A percentile compares a stretch with the other conserved stretches of the same genome.
Evolutionary conservation across 2,797 vertebrate species (phyloP).

Genomic region (Lepilemur septentrionalis): DNA sequence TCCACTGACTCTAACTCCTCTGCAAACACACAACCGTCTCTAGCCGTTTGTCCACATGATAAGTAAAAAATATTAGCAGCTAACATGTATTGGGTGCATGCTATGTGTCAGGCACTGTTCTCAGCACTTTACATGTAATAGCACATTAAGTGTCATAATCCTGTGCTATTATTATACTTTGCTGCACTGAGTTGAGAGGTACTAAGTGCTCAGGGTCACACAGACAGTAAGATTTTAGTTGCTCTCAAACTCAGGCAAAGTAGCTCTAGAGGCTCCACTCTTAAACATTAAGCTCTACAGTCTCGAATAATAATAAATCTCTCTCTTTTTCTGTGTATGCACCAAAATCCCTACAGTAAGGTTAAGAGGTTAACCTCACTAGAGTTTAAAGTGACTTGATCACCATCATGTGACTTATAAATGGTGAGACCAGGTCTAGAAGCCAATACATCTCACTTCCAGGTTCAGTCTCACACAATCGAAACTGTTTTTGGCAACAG

Average conservation of each 20-base stretch:
- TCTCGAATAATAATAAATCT: neutral
- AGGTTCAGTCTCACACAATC: neutral
- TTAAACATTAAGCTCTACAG: neutral
- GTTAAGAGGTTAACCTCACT: neutral
- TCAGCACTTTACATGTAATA: neutral
- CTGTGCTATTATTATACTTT: neutral
- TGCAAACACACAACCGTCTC: neutral
- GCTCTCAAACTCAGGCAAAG: neutral
- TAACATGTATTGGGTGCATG: neutral
- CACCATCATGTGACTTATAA: neutral
- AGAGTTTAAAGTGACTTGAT: neutral
- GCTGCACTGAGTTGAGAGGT: neutral
- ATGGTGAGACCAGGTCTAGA: neutral
- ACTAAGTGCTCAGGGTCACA: neutral
- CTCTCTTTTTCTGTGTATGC: neutral
- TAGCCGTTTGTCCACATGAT: neutral
- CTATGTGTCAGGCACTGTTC: neutral
- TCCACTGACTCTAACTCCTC: neutral
- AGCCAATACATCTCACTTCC: neutral
- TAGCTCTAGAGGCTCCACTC: neutral
- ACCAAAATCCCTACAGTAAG: neutral
- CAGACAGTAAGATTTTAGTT: neutral
- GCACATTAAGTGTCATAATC: neutral
- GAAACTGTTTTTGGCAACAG: neutral
- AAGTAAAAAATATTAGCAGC: neutral